These are phyloP conservation scores for Pimephales promelas DNA, from an alignment of 2,113 vertebrate genomes.

Conservation along the genomic window DNA sequence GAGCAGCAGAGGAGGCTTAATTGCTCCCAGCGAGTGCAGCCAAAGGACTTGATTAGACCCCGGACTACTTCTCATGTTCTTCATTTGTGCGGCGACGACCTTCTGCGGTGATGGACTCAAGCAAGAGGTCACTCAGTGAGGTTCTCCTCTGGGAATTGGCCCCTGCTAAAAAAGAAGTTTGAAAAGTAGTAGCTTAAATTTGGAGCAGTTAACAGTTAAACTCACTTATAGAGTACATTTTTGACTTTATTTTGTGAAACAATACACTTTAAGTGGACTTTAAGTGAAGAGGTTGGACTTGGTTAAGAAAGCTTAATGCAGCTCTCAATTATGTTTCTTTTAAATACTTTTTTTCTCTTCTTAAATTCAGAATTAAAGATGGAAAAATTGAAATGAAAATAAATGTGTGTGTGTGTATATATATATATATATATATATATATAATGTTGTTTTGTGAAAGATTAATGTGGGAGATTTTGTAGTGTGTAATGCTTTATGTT, in stretches of 20 bases:
- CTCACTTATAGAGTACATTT: slow-evolving; percentile 8
- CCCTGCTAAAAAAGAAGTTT: neutral
- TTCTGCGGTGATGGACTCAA: slow-evolving; percentile 74
- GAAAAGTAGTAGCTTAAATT: slow-evolving; percentile 61
- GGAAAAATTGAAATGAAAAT: no score
- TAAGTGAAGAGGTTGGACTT: neutral
- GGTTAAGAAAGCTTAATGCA: neutral
- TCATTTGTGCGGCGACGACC: slow-evolving; percentile 79
- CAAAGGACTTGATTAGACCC: slow-evolving; percentile 80
- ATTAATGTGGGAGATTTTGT: no score
- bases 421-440: no score
- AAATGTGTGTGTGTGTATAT: no score
- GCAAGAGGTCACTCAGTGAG: slow-evolving; percentile 62
- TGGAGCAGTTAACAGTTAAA: slow-evolving; percentile 28
- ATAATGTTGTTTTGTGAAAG: no score
- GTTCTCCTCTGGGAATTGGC: slow-evolving; percentile 42
- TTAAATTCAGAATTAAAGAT: no score
- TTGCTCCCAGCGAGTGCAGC: slow-evolving; percentile 77
- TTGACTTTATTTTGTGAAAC: neutral
- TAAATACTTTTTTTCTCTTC: no score
- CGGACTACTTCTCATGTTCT: slow-evolving; percentile 79
- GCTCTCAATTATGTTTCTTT: no score
- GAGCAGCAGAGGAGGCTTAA: slow-evolving; percentile 69
- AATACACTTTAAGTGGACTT: neutral
- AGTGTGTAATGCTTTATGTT: no score